A percentile compares a stretch with the other conserved stretches of the same genome.
These are phyloP conservation scores for Percopsis omiscomaycus DNA, from an alignment of 2,797 vertebrate species.

Conservation along the genomic window DNA sequence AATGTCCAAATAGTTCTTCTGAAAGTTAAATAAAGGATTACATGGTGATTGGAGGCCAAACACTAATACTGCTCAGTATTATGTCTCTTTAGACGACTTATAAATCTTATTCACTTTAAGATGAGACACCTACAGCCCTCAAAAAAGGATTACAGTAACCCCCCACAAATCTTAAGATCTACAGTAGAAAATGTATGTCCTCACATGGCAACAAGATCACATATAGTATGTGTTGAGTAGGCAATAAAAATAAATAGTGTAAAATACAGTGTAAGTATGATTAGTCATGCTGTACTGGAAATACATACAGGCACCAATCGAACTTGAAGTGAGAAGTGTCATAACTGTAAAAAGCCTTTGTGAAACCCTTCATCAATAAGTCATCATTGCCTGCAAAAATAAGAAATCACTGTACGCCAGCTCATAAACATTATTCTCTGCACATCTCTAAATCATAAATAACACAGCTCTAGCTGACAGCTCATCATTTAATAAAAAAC, in stretches of 20 bases:
- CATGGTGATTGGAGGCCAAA: too few relatives aligned
- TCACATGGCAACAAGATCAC: constrained; percentile 11
- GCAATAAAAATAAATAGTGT: not conserved
- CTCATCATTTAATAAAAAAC: constrained; percentile 41
- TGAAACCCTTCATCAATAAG: constrained; percentile 18
- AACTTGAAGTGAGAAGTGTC: constrained; percentile 29
- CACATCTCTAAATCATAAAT: constrained; percentile 6
- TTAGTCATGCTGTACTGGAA: constrained; percentile 26
- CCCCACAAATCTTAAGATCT: too few relatives aligned
- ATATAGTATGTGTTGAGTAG: not conserved
- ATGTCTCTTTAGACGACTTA: too few relatives aligned
- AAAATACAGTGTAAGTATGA: constrained; percentile 1
- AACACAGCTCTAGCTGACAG: constrained; percentile 13
- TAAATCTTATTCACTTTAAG: too few relatives aligned
- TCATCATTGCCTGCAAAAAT: constrained; percentile 21
- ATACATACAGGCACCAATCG: constrained; percentile 20
- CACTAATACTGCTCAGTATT: too few relatives aligned
- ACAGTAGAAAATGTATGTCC: too few relatives aligned
- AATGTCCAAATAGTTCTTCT: too few relatives aligned
- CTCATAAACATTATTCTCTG: constrained; percentile 27
- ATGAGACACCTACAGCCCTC: constrained; percentile 49
- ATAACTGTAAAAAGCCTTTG: constrained; percentile 30
- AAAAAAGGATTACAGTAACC: not conserved
- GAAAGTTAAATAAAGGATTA: too few relatives aligned
- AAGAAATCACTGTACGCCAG: constrained; percentile 30